phyloP scores from a whole-genome alignment of 2,888 invertebrate species.

The Prosopocoilus inquinatus region DNA sequence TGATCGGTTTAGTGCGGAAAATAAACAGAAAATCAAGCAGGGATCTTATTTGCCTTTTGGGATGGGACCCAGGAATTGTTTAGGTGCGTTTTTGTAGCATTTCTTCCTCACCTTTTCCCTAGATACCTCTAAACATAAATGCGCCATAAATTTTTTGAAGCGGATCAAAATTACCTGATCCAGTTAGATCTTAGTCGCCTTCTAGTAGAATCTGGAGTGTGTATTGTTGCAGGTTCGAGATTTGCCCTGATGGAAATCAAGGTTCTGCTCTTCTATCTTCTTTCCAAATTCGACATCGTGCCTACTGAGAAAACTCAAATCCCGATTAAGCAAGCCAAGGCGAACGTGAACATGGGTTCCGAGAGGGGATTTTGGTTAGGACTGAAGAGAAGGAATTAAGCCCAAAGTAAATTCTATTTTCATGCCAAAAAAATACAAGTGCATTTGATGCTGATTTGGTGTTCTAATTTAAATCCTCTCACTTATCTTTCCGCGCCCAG shows the following conservation, averaged over 20 bases:
- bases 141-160: too few relatives aligned
- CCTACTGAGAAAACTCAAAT: slow-evolving; percentile 30
- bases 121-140: too few relatives aligned
- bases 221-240: slow-evolving; percentile 22
- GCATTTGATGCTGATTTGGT: too few relatives aligned
- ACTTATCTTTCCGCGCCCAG: too few relatives aligned
- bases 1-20: slow-evolving; percentile 53
- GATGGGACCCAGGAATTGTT: slow-evolving; percentile 62
- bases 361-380: slow-evolving; percentile 5
- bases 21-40: slow-evolving; percentile 52
- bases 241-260: slow-evolving; percentile 40
- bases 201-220: too few relatives aligned
- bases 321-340: not conserved
- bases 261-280: slow-evolving; percentile 32
- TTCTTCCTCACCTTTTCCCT: too few relatives aligned
- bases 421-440: too few relatives aligned
- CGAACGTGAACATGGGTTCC: not conserved
- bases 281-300: slow-evolving; percentile 34
- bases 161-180: too few relatives aligned
- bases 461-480: too few relatives aligned
- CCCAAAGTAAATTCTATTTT: too few relatives aligned
- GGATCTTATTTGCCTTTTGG: slow-evolving; percentile 45
- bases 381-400: not conserved
- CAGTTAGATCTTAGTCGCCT: too few relatives aligned
- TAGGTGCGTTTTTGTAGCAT: slow-evolving; percentile 46